Base-by-base conservation (phyloP, 35 echinoderm and acorn worm species). In the Ophioderma brevispina region DNA sequence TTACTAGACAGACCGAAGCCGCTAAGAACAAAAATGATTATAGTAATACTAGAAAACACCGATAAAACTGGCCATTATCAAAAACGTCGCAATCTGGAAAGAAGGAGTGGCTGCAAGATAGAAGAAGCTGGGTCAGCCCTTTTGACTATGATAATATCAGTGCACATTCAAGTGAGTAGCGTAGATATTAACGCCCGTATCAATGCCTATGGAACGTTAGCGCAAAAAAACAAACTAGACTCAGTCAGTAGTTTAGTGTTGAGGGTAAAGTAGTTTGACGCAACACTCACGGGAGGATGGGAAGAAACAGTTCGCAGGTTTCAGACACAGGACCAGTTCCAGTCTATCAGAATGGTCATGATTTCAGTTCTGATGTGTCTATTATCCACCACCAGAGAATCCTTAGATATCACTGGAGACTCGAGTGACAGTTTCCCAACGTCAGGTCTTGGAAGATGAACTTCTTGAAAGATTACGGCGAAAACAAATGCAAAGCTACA, bases 371-470 rank as follows among this genome's bases (percentile, higher is more conserved):
- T 30, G 59, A 70, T 70, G 59, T 70, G 3, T 70, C 59, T 18
- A 4, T n/a, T 70, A 70, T 70, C 59, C 2, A 70, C 10, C 28
- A 30, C n/a, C n/a, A n/a, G n/a, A n/a, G n/a, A 18, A 70, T 70
- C 59, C 10, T 70, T 70, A 70, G 59, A 70, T 30, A 25, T 70
- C 59, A 70, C 59, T 13, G 15, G 3, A 70, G 59, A 70, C 28
- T 70, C 59, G n/a, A 25, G n/a, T 70, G 59, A 70, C n/a, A 70
- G 4, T 8, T 70, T 70, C 28, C 59, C 59, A 25, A 70, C 76
- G 70, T 40, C 11, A 85, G 28, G 70, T 82, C 10, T 82, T 81
- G 2, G 97, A 95, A 75, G 97, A 99, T 46, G 91, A 99, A 18
- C 80, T 99, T 13, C 46, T 99, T 41, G 84, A 90, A n/a, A 63